phyloP scores from a whole-genome alignment of 2,888 invertebrate species.

The Nezara viridula region DNA sequence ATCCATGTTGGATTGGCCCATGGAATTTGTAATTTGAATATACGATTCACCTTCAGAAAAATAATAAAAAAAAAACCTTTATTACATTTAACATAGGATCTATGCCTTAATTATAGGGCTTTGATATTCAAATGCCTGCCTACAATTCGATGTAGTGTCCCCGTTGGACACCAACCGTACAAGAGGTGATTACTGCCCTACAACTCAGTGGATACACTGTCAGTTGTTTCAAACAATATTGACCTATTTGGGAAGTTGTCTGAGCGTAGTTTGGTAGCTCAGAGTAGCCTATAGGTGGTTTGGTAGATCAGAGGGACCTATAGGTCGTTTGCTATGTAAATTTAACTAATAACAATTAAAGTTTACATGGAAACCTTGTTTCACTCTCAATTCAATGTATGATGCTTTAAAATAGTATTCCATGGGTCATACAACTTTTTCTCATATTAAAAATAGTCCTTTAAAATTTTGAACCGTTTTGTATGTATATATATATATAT shows the following conservation, averaged over 20 bases:
- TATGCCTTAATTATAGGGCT: neutral
- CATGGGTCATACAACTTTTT: too few species aligned
- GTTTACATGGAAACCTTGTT: neutral
- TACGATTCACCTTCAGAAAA: too few species aligned
- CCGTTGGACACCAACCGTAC: neutral
- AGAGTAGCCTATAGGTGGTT: neutral
- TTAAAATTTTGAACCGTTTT: too few species aligned
- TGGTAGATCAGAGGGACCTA: neutral
- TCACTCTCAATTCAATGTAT: too few species aligned
- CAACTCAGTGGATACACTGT: neutral
- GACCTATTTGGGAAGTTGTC: neutral
- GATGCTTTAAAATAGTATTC: too few species aligned
- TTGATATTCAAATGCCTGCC: neutral
- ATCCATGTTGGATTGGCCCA: too few species aligned
- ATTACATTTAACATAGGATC: too few species aligned
- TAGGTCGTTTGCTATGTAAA: neutral
- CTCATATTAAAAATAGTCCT: too few species aligned
- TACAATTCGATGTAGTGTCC: neutral
- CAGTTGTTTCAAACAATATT: conserved; percentile 36
- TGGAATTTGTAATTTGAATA: too few species aligned
- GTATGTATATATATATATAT: too few species aligned
- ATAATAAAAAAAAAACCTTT: too few species aligned
- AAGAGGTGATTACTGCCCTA: neutral
- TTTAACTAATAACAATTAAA: neutral
- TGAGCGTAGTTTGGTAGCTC: neutral